Base-by-base conservation (phyloP, 30 jellyfish, hydroid and myxozoan genomes). In the Pseudorhiza aurosa region DNA sequence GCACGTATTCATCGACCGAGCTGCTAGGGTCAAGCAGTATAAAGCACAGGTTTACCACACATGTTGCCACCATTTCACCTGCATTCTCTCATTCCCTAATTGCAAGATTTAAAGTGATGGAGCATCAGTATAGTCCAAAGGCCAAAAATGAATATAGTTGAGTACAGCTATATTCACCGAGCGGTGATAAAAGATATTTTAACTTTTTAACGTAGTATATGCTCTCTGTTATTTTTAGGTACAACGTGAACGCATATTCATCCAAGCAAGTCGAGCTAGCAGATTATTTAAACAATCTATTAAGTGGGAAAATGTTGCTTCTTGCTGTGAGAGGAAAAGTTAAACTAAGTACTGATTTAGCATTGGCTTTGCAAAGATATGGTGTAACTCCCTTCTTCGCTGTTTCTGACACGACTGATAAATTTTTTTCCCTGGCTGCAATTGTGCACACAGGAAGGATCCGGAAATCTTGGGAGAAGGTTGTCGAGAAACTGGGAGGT, bases 341-440 rank as follows among this genome's bases (percentile, higher is more conserved):
- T 37, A 35, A 12, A 10, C 19, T 67, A 8, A 55, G 33, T 65
- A 18, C 32, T 15, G 56, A 32, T 35, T 22, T 67, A 14, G 81
- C 63, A 28, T 10, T 32, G 36, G 81, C 81, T 10, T 40, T 67
- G 8, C 58, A 32, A 39, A 11, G 64, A 8, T 39, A 17, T 24
- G 81, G 81, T 55, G 81, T 67, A 6, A 18, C 81, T 2, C 5
- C 64, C 39, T n/a, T 22, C 15, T 67, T 67, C 64, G 81, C 81
- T 24, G n/a, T 37, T 5, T 9, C 32, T 5, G 2, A 17, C 12
- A 25, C 25, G 4, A 8, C 8, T 11, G 40, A 19, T 7, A 56
- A 28, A 11, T 10, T 2, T 10, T 17, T 56, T 33, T 56, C 70
- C 5, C 9, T 56, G 39, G 70, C 31, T 2, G 70, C 70, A 17